phyloP scores from a whole-genome alignment of 2,888 invertebrate genomes.

The Notodonta dromedarius region DNA sequence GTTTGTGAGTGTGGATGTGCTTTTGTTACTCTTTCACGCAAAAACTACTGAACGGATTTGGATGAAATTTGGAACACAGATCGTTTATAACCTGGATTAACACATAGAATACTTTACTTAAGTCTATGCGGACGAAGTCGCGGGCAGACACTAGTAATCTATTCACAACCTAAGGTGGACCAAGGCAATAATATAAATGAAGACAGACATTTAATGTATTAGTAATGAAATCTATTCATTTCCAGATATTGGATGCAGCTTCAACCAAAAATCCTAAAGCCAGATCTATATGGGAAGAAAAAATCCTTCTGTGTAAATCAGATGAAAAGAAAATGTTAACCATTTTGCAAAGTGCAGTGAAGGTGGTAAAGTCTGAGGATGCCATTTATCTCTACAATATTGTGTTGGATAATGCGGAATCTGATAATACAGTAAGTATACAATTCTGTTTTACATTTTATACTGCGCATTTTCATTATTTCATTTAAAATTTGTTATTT shows the following conservation, averaged over 20 bases:
- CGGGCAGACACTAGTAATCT: too few species aligned
- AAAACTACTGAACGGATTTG: too few species aligned
- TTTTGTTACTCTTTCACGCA: too few species aligned
- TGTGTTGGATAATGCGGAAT: slow-evolving; percentile 62
- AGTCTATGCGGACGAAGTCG: too few species aligned
- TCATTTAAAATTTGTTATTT: slow-evolving; percentile 10
- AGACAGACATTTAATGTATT: neutral
- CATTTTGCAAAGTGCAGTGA: slow-evolving; percentile 63
- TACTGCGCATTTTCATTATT: slow-evolving; percentile 3
- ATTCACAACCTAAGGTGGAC: too few species aligned
- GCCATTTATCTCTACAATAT: slow-evolving; percentile 64
- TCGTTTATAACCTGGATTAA: too few species aligned
- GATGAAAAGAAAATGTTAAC: slow-evolving; percentile 66
- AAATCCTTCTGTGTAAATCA: slow-evolving; percentile 55
- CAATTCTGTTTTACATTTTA: neutral
- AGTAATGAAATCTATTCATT: slow-evolving; percentile 18
- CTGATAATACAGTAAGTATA: slow-evolving; percentile 61
- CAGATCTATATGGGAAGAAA: slow-evolving; percentile 67
- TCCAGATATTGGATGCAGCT: slow-evolving; percentile 67
- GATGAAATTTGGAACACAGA: too few species aligned
- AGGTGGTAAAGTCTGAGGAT: slow-evolving; percentile 59
- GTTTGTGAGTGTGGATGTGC: too few species aligned
- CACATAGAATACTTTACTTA: too few species aligned
- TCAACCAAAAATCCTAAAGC: slow-evolving; percentile 55
- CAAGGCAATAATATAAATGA: too few species aligned